Base-by-base conservation (phyloP, 2,113 vertebrate genomes). In the Siphamia tubifer region DNA sequence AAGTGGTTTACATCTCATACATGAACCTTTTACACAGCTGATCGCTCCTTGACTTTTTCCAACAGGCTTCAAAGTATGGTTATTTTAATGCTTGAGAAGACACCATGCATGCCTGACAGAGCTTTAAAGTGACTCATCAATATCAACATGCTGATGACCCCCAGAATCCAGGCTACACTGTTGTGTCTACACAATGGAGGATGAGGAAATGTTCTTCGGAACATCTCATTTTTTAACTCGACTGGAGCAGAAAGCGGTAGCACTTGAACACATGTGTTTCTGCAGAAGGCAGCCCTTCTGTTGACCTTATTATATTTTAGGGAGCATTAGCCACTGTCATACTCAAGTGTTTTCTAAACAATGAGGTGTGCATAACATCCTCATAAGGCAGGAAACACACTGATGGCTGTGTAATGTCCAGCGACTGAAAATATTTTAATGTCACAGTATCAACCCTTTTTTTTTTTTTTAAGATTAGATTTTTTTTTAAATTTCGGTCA, bases 1-100 rank as follows among this genome's bases (percentile, higher is more conserved):
- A 62, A 47, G 25, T 63, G 1, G 77, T 80, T 81, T 79, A 68
- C 66, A 77, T 77, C 40, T 71, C 48, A 39, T 68, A 65, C 23
- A 35, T 21, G 13, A 21, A 23, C 38, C 21, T 68, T 47, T 80
- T 52, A 57, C 32, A 43, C 13, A 40, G 39, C 32, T 58, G 43
- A 64, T 77, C 54, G 32, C 56, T 52, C 42, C 61, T 47, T 58
- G 40, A 75, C 67, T 72, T 62, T 55, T 35, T 75, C 13, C 24
- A 25, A 20, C 9, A n/a, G 24, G 24, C 24, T 8, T 72, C 8
- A 2, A 2, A 38, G 38, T 19, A 17, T 12, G 44, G 38, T 42
- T 77, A 40, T 81, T 72, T 74, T 34, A 64, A 71, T 65, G 66
- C 75, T 55, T 71, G 45, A 69, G 47, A 48, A 25, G 52, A 11